Percentiles rank a stretch among this genome's conserved stretches.
These are phyloP conservation scores for Cryptocephalus moraei DNA, from an alignment of 2,888 invertebrate species.

Conservation along the genomic window DNA sequence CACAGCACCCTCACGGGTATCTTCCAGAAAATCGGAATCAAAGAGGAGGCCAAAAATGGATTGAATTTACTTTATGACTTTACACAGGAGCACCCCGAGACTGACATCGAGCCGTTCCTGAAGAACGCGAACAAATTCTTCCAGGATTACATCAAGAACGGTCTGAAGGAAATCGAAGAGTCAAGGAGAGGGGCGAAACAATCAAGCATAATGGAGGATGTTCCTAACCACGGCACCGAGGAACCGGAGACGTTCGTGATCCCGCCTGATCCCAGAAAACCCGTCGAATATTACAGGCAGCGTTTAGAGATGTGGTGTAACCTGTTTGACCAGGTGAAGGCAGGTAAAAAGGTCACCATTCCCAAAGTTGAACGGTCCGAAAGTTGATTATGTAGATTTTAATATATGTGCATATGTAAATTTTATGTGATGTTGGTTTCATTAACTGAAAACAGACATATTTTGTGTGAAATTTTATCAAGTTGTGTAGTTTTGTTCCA, in stretches of 20 bases:
- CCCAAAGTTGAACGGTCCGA: neutral
- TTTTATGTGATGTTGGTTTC: neutral
- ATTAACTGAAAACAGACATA: no score
- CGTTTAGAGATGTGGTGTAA: conserved; percentile 28
- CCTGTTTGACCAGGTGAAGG: conserved; percentile 20
- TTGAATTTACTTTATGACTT: conserved; percentile 72
- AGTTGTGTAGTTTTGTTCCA: no score
- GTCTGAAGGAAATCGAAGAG: conserved; percentile 51
- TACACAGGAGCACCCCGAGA: conserved; percentile 70
- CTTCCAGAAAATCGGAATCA: conserved; percentile 82
- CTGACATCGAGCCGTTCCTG: conserved; percentile 76
- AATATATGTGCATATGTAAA: no score
- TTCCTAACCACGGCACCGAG: neutral
- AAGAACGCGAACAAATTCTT: conserved; percentile 76
- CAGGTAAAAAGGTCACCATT: conserved; percentile 12
- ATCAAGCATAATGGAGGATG: no score
- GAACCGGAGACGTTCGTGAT: conserved; percentile 7
- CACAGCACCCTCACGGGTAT: conserved; percentile 79
- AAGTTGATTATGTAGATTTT: no score
- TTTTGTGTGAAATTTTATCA: no score
- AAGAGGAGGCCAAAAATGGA: conserved; percentile 76
- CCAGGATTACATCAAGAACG: conserved; percentile 75
- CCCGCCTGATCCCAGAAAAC: conserved; percentile 9
- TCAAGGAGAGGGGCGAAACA: conserved; percentile 23
- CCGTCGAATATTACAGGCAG: conserved; percentile 28